These are phyloP conservation scores for Pachyseris speciosa DNA, from an alignment of 64 coral and sea anemone species.

Conservation along the genomic window DNA sequence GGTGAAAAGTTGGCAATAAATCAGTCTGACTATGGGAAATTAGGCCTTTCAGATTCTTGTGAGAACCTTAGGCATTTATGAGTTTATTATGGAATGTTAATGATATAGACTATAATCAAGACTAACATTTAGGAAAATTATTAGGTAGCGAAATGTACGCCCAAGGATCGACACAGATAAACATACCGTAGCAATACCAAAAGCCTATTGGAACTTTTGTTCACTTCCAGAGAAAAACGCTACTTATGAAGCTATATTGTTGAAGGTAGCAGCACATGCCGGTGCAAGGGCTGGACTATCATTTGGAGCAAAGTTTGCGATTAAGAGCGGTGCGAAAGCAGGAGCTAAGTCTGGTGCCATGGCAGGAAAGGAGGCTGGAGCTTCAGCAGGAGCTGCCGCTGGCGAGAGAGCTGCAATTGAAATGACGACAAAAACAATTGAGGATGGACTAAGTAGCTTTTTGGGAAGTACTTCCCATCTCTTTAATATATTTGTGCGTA, in stretches of 20 bases:
- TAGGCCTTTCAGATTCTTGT: too few species aligned
- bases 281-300: slow-evolving; percentile 33
- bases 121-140: too few species aligned
- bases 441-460: slow-evolving; percentile 11
- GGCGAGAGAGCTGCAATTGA: slow-evolving; percentile 59
- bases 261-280: not conserved
- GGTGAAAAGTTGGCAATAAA: too few species aligned
- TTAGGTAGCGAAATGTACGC: too few species aligned
- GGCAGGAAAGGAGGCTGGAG: slow-evolving; percentile 69
- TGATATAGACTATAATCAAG: too few species aligned
- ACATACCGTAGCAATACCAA: too few species aligned
- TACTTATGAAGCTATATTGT: not conserved
- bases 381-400: slow-evolving; percentile 64
- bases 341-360: slow-evolving; percentile 64
- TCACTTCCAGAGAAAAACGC: slow-evolving; percentile 15
- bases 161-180: too few species aligned
- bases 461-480: not conserved
- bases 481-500: not conserved
- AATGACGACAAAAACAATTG: slow-evolving; percentile 25
- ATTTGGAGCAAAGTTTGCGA: not conserved
- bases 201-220: too few species aligned
- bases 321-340: slow-evolving; percentile 15
- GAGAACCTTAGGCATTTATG: too few species aligned
- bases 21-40: too few species aligned
- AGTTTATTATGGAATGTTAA: too few species aligned